A percentile compares a stretch with the other conserved stretches of the same genome.
phyloP scores from a whole-genome alignment of 2,888 invertebrate species.

The Leucozona laternaria region DNA sequence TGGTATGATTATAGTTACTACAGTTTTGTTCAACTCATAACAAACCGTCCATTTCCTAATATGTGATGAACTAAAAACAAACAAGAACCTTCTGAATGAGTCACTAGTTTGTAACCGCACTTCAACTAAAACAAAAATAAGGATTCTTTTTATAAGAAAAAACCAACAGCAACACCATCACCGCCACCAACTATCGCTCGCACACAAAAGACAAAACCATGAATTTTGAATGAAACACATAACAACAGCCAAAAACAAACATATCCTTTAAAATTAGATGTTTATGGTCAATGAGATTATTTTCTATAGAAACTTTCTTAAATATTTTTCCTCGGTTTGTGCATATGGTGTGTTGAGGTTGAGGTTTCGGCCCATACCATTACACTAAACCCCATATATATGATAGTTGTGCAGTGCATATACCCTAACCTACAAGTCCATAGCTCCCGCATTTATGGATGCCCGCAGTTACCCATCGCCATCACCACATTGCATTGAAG shows the following conservation, averaged over 20 bases:
- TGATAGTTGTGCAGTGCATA: constrained; percentile 19
- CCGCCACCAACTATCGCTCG: not conserved
- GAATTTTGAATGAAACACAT: constrained; percentile 16
- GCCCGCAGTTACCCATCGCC: constrained; percentile 53
- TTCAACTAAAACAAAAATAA: constrained; percentile 5
- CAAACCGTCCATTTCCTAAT: not conserved
- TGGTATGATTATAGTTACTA: not conserved
- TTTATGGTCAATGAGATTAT: constrained; percentile 71
- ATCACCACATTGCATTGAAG: constrained; percentile 27
- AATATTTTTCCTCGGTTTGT: constrained; percentile 41
- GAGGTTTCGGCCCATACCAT: constrained; percentile 66
- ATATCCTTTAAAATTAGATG: constrained; percentile 63
- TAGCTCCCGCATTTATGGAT: constrained; percentile 69
- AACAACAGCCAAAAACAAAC: constrained; percentile 51
- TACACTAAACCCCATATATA: not conserved
- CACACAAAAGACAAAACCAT: constrained; percentile 27
- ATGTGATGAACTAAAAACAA: not conserved
- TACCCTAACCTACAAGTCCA: not conserved
- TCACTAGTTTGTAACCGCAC: not conserved
- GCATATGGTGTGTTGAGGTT: constrained; percentile 63
- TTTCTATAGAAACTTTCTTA: constrained; percentile 66
- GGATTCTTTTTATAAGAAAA: not conserved
- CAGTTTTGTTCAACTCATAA: not conserved
- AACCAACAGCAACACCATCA: not conserved
- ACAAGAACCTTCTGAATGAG: not conserved